Evolutionary conservation across 2,888 invertebrate genomes (phyloP).

Genomic region (Meiosimyza decipiens): DNA sequence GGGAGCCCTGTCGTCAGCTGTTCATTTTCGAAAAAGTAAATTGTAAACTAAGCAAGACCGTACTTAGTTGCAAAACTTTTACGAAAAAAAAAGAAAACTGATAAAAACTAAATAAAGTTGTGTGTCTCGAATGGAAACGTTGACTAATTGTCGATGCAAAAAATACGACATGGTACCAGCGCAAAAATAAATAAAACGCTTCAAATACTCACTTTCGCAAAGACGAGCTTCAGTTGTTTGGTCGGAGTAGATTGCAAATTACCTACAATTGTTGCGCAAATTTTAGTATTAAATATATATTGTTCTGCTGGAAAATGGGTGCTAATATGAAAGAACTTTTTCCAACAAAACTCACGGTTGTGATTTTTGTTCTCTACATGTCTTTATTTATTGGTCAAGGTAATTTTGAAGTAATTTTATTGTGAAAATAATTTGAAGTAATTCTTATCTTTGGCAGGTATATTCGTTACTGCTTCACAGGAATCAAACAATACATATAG

Average conservation of each 20-base stretch:
- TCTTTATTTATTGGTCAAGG: conserved; percentile 92
- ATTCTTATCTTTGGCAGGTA: conserved; percentile 71
- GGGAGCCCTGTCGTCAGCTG: background rate
- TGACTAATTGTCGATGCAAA: background rate
- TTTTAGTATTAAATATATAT: too few relatives aligned
- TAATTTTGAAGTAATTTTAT: conserved; percentile 60
- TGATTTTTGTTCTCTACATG: conserved; percentile 88
- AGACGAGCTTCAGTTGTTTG: too few relatives aligned
- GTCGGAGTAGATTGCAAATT: too few relatives aligned
- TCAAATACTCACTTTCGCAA: too few relatives aligned
- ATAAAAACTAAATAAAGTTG: background rate
- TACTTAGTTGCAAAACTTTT: background rate
- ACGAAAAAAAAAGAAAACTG: background rate
- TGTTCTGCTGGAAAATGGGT: conserved; percentile 50
- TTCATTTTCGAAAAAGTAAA: background rate
- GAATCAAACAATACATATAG: conserved; percentile 81
- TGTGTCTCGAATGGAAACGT: background rate
- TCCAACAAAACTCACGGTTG: conserved; percentile 82
- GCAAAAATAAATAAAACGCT: too few relatives aligned
- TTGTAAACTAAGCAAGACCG: background rate
- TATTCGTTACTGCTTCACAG: conserved; percentile 92
- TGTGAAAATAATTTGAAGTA: background rate
- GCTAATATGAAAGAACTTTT: conserved; percentile 77
- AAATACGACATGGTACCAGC: background rate
- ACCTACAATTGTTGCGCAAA: too few relatives aligned